A percentile compares a stretch with the other conserved stretches of the same genome.
These are phyloP conservation scores for Alouatta caraya DNA, from an alignment of 2,797 vertebrate species.

Conservation along the genomic window DNA sequence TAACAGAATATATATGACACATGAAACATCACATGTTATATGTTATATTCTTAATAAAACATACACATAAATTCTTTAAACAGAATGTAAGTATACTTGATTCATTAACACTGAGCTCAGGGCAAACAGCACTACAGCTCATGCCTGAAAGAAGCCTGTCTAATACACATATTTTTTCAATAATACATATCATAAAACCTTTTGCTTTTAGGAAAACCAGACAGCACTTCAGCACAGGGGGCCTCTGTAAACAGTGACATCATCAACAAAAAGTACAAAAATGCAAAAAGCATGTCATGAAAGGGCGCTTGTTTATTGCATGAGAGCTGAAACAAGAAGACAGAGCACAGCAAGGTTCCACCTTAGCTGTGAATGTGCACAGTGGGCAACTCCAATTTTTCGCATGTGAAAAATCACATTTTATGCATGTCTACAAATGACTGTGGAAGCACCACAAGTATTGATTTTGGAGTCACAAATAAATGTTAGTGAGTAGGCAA, in stretches of 20 bases:
- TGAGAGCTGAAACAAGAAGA: background rate
- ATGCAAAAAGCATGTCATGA: background rate
- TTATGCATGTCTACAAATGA: background rate
- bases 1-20: background rate
- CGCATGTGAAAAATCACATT: background rate
- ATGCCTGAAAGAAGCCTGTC: background rate
- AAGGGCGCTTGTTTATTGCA: background rate
- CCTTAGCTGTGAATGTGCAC: background rate
- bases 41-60: background rate
- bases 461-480: background rate
- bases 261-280: background rate
- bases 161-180: background rate
- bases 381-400: background rate
- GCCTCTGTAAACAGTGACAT: background rate
- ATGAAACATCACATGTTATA: background rate
- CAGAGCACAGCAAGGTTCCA: background rate
- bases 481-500: background rate
- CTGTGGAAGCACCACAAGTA: background rate
- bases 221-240: background rate
- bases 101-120: background rate
- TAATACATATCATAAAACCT: background rate
- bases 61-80: background rate
- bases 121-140: background rate
- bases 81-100: background rate
- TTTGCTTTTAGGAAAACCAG: background rate